Conservation (phyloP, 2,888 invertebrate genomes). For the Alsophila aescularia region DNA sequence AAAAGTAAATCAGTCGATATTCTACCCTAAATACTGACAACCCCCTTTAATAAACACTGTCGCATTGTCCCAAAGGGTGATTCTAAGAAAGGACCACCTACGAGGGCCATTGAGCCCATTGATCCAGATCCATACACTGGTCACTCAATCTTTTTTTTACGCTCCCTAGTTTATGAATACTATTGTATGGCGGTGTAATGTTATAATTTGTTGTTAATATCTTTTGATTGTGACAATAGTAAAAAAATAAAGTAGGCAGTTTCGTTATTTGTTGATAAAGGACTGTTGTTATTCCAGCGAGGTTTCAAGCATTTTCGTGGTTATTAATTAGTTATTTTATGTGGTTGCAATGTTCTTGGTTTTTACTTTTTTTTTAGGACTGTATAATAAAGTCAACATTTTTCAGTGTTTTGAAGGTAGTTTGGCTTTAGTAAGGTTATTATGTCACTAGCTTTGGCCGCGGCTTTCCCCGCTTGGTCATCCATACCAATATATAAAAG, state of each 20-base stretch:
- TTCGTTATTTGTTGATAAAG: background rate
- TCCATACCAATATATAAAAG: no score
- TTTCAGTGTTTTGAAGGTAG: no score
- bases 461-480: no score
- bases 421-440: no score
- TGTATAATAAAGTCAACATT: no score
- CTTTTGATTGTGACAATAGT: slow-evolving; percentile 45
- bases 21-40: slow-evolving; percentile 64
- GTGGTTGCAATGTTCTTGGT: background rate
- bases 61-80: slow-evolving; percentile 63
- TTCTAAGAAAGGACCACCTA: slow-evolving; percentile 78
- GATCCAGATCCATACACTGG: slow-evolving; percentile 65
- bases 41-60: slow-evolving; percentile 64
- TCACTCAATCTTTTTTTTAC: slow-evolving; percentile 55
- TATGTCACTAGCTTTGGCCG: no score
- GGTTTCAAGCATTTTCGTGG: background rate
- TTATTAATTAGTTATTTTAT: background rate
- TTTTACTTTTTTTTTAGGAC: background rate
- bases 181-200: slow-evolving; percentile 59
- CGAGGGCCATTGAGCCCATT: slow-evolving; percentile 71
- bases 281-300: background rate
- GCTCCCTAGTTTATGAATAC: slow-evolving; percentile 46
- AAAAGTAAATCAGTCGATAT: slow-evolving; percentile 77
- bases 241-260: background rate
- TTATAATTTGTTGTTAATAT: slow-evolving; percentile 67